Conservation (phyloP, 35 echinoderm and acorn worm species). For the Patiria miniata region DNA sequence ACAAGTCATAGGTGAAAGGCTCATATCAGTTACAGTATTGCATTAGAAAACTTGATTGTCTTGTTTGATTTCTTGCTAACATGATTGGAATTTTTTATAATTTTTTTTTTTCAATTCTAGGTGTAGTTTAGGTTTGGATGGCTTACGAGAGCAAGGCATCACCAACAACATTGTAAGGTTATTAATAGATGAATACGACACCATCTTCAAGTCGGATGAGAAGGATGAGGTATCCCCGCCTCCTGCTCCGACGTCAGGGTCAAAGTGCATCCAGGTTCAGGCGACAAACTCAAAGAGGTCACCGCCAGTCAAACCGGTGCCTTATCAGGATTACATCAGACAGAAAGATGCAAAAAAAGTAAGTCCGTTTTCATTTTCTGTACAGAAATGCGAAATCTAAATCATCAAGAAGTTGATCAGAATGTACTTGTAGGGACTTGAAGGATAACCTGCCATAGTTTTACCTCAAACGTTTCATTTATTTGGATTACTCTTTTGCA, state of each 20-base stretch:
- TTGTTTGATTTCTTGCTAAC: too few relatives aligned
- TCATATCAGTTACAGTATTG: too few relatives aligned
- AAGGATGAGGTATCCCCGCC: neutral
- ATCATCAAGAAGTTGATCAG: too few relatives aligned
- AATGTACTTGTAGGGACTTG: too few relatives aligned
- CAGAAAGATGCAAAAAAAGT: conserved; percentile 47
- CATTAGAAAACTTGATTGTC: too few relatives aligned
- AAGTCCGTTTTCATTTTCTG: neutral
- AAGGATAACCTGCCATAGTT: too few relatives aligned
- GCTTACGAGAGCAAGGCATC: conserved; percentile 82
- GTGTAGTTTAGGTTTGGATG: conserved; percentile 80
- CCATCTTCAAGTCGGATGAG: conserved; percentile 50
- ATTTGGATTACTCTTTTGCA: too few relatives aligned
- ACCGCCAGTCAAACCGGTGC: conserved; percentile 72
- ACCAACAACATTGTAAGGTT: conserved; percentile 78
- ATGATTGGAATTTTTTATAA: too few relatives aligned
- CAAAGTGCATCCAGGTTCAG: conserved; percentile 87
- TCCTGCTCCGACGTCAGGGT: conserved; percentile 28
- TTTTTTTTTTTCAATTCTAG: conserved; percentile 29
- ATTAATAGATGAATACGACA: conserved; percentile 80
- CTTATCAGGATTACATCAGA: conserved; percentile 63
- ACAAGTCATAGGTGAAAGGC: too few relatives aligned
- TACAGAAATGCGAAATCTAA: too few relatives aligned
- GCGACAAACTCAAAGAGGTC: conserved; percentile 71
- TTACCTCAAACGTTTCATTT: too few relatives aligned